Conservation (phyloP, 2,113 vertebrate species). For the Chauna torquata region DNA sequence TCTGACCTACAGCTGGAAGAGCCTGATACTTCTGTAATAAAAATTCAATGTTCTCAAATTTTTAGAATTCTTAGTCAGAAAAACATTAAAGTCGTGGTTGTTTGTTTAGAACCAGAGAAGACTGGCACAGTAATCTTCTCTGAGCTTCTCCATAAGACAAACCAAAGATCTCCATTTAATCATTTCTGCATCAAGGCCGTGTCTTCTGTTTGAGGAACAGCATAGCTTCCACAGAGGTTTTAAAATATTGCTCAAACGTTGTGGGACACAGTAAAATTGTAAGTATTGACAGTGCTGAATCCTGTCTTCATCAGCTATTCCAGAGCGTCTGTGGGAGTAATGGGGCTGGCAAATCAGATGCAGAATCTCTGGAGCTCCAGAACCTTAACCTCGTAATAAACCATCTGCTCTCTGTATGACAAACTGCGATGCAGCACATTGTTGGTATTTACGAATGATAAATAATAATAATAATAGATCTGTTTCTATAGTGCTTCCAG, state of each 20-base stretch:
- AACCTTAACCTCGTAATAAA: neutral
- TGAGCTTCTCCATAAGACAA: neutral
- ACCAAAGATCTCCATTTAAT: neutral
- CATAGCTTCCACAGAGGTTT: neutral
- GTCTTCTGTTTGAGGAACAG: neutral
- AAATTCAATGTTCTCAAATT: neutral
- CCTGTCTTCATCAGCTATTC: neutral
- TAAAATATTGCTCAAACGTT: neutral
- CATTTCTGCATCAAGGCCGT: neutral
- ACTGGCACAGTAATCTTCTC: neutral
- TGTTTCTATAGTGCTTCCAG: slow-evolving; percentile 25
- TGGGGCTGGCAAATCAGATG: neutral
- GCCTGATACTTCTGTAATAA: neutral
- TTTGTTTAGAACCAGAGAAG: neutral
- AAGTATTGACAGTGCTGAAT: neutral
- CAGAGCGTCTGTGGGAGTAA: neutral
- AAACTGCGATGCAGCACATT: neutral
- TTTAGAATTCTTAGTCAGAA: neutral
- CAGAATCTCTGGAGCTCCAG: slow-evolving; percentile 4
- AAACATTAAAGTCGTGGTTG: neutral
- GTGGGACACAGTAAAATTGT: neutral
- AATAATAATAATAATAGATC: slow-evolving; percentile 33
- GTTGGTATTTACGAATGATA: neutral
- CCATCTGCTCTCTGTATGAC: slow-evolving; percentile 32
- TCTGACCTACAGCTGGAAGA: neutral